These are phyloP conservation scores for Osmoderma eremita DNA, from an alignment of 2,888 invertebrate species.

Conservation along the genomic window DNA sequence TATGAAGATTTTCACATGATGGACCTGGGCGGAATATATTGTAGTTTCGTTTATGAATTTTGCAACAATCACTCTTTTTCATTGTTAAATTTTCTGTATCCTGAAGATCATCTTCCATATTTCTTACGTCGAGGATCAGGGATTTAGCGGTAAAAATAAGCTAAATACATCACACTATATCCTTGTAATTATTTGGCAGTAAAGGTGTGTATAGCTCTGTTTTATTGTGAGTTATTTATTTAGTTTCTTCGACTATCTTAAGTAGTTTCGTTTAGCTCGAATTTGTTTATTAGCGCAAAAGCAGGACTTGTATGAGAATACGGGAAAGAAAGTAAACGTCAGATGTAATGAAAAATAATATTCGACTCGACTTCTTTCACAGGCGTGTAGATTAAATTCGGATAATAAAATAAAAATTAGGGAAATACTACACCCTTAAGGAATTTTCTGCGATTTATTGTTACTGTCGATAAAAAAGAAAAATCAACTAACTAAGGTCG, in stretches of 20 bases:
- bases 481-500: constrained; percentile 42
- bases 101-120: too few relatives aligned
- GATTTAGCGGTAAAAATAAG: neutral
- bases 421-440: constrained; percentile 18
- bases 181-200: constrained; percentile 26
- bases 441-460: constrained; percentile 23
- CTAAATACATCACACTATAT: neutral
- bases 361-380: constrained; percentile 23
- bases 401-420: constrained; percentile 33
- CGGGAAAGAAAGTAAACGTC: constrained; percentile 5
- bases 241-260: constrained; percentile 38
- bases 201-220: neutral
- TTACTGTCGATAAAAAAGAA: constrained; percentile 36
- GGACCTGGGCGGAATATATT: too few relatives aligned
- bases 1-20: too few relatives aligned
- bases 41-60: too few relatives aligned
- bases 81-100: too few relatives aligned
- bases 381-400: constrained; percentile 24
- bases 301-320: constrained; percentile 52
- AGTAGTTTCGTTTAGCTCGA: constrained; percentile 54
- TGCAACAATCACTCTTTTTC: too few relatives aligned
- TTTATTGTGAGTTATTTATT: constrained; percentile 38
- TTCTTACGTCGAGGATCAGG: neutral
- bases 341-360: constrained; percentile 3
- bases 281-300: constrained; percentile 53